Base-by-base conservation (phyloP, 2,888 invertebrate genomes). In the Hirtodrosophila cameraria region DNA sequence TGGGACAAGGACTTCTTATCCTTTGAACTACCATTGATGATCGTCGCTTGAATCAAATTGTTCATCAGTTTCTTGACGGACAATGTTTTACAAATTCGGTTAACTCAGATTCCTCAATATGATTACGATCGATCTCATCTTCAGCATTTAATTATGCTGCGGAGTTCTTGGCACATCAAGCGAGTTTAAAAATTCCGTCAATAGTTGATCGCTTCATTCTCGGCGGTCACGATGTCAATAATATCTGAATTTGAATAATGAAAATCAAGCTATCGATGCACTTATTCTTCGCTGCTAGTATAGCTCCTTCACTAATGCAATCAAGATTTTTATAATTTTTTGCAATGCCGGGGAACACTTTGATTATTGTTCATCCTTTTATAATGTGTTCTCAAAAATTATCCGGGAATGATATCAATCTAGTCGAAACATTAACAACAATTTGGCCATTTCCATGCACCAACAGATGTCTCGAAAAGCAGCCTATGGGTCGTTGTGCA, bases 401-500 rank as follows among this genome's bases (percentile, higher is more conserved):
- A n/a, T n/a, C n/a, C n/a, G n/a, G n/a, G n/a, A n/a, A n/a, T n/a
- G n/a, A 11, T 38, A 5, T 20, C 16, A 18, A 18, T 36, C 9
- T n/a, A 18, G n/a, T 36, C 36, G 36, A 36, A 36, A 36, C 16
- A 36, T 36, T 18, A 36, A 18, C 7, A 36, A 18, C 16, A 36
- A 18, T 36, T 18, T 18, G 13, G 20, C 36, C 18, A 36, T 18
- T 8, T 3, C 36, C 36, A 36, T 15, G 16, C 15, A n/a, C n/a
- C n/a, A n/a, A n/a, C n/a, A n/a, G n/a, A 16, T 36, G 36, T 36
- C 16, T 36, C 16, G 36, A 36, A 36, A 9, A 36, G 36, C 18
- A n/a, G 18, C 18, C n/a, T n/a, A n/a, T n/a, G n/a, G n/a, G n/a
- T n/a, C n/a, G n/a, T n/a, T n/a, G n/a, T n/a, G n/a, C n/a, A n/a